Base-by-base conservation (phyloP, 2,888 invertebrate genomes). In the Lithodes maja region DNA sequence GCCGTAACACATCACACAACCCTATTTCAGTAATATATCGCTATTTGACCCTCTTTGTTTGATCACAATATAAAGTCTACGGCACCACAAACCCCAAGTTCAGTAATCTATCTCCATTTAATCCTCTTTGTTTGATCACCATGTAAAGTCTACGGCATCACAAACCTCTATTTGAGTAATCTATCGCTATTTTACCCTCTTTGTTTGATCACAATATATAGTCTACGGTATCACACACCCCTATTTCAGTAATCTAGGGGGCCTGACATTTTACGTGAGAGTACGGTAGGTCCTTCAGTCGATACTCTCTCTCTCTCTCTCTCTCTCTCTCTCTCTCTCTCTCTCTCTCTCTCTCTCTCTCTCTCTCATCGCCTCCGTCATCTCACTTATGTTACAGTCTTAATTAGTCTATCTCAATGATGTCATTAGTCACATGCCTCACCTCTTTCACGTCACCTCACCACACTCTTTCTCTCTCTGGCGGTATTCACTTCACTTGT, bases 231-330 rank as follows among this genome's bases (percentile, higher is more conserved):
- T 33, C 61, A 61, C 61, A 61, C 61, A 0, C 61, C 5, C 61
- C 5, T 5, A 12, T 9, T 2, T 50, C 80, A 80, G 15, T 79
- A 79, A 5, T 12, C 12, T 12, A 61, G 5, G 61, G 7, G 12
- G 5, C 12, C 61, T 61, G 61, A 12, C 61, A 61, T 61, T 61
- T 61, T 7, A 12, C 12, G 61, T 12, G 61, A 61, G 61, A 33
- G 33, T 33, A 33, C 33, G 33, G 61, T 12, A 12, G 61, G 5
- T 15, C 75, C 75, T 75, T 75, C 49, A 75, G 49, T 75, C 75
- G n/a, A 33, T 75, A 75, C 80, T 15, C 50, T 15, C 80, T 12
- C 83, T 68, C 71, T 12, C 68, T 49, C 83, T 61, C 68, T n/a
- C 15, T 33, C 68, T n/a, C 68, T 49, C 68, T 61, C 61, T 5